Evolutionary conservation across 2,797 vertebrate genomes (phyloP), one percentile per base, ranked within the genome.

Genomic region (Lacerta viridis): DNA sequence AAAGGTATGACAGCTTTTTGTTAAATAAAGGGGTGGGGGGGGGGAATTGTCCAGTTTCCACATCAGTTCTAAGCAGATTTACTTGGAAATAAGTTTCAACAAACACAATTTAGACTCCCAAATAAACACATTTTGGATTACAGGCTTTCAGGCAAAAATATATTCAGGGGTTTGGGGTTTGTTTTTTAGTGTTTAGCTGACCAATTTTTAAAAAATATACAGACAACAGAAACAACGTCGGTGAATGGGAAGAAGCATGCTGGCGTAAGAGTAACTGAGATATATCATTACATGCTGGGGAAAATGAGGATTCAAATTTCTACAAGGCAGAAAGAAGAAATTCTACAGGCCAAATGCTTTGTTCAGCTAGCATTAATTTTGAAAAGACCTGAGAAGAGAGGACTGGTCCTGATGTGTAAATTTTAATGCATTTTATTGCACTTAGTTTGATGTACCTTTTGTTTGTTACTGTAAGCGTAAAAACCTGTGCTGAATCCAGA

Each of bases 261-360:
- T 89, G 95, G 89, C 94, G 92, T 76, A 29, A 71, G 66, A 92
- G 91, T 85, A 86, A 93, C 90, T 90, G 72, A 90, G 77, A 29
- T 91, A 90, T 91, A 88, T 87, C 79, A 94, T 95, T 92, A 95
- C 85, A 84, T 93, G 87, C 83, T 90, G 61, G 50, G 83, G 90
- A 91, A 91, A 92, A 94, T 94, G 71, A 80, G 82, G 91, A 86
- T 93, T 86, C 84, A 1, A 27, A 80, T 94, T 96, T 92, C 90
- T 83, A 2, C 7, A 86, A 55, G 50, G 79, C 85, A 86, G 80
- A 86, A 92, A 13, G 69, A 91, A 55, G 94, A 95, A 93, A 79
- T 4, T 18, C 29, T 81, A 87, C 86, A 83, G 0, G 86, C 61
- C 85, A 88, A 71, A 90, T 92, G 89, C 77, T 91, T 80, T 87